Conservation (phyloP, 2,888 invertebrate species). For the Dolomedes plantarius region DNA sequence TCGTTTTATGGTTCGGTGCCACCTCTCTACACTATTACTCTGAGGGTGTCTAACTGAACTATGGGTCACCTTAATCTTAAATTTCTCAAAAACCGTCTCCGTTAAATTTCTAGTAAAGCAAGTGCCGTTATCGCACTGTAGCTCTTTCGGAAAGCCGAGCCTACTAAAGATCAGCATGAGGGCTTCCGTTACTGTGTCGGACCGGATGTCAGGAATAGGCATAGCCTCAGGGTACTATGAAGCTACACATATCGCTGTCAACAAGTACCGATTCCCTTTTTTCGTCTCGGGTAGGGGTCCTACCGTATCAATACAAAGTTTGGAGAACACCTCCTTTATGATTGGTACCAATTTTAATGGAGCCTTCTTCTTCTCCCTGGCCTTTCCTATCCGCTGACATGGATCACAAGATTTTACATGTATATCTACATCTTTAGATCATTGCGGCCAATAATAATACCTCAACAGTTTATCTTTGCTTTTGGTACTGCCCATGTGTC, state of each 20-base stretch:
- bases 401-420: not conserved
- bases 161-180: not conserved
- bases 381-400: not conserved
- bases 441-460: slow-evolving; percentile 10
- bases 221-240: not conserved
- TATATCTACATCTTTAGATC: not conserved
- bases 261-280: not conserved
- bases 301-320: slow-evolving; percentile 3
- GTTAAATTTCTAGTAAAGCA: not conserved
- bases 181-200: not conserved
- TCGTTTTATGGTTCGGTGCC: not conserved
- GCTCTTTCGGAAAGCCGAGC: not conserved
- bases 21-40: not conserved
- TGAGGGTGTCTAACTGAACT: not conserved
- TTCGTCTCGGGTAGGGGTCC: slow-evolving; percentile 4
- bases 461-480: slow-evolving; percentile 8
- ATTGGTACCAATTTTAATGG: slow-evolving; percentile 19
- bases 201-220: not conserved
- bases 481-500: slow-evolving; percentile 23
- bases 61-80: not conserved
- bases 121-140: not conserved
- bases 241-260: not conserved
- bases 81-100: not conserved
- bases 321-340: slow-evolving; percentile 25
- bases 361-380: slow-evolving; percentile 27